A percentile compares a stretch with the other conserved stretches of the same genome.
Evolutionary conservation across 1,140 invertebrate genomes (phyloP).

Genomic region (Matsumurasca onukii): DNA sequence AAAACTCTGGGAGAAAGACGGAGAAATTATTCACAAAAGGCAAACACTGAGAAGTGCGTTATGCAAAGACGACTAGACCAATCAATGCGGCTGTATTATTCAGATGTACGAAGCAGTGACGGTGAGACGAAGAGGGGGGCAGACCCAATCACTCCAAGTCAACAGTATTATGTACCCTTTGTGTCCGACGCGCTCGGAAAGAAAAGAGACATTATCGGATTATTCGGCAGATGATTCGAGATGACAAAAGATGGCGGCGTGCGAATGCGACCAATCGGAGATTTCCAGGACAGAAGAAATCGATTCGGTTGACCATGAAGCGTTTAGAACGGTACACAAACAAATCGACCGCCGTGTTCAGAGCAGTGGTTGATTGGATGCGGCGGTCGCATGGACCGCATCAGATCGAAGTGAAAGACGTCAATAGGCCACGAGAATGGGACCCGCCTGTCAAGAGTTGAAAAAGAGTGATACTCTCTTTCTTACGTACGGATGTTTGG

Average conservation of each 20-base stretch:
- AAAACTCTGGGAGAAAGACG: too few species aligned
- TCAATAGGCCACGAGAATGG: neutral
- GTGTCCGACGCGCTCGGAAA: neutral
- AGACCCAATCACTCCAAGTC: constrained; percentile 21
- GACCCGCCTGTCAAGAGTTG: too few species aligned
- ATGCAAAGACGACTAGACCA: constrained; percentile 1
- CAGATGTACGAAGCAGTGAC: neutral
- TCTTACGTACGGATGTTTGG: too few species aligned
- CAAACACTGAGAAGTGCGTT: neutral
- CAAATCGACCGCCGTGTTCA: neutral
- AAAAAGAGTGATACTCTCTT: too few species aligned
- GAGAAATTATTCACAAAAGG: neutral
- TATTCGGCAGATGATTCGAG: neutral
- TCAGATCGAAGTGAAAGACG: neutral
- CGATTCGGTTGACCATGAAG: neutral
- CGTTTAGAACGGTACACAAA: neutral
- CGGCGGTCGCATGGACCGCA: neutral
- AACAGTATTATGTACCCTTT: constrained; percentile 8
- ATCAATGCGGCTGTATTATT: constrained; percentile 18
- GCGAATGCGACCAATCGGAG: neutral
- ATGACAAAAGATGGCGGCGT: neutral
- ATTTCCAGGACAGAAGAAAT: neutral
- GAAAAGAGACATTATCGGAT: neutral
- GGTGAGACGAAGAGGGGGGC: constrained; percentile 2
- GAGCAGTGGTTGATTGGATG: neutral